These are phyloP conservation scores for Vulpes lagopus DNA, from an alignment of 2,113 vertebrate genomes.

Conservation along the genomic window DNA sequence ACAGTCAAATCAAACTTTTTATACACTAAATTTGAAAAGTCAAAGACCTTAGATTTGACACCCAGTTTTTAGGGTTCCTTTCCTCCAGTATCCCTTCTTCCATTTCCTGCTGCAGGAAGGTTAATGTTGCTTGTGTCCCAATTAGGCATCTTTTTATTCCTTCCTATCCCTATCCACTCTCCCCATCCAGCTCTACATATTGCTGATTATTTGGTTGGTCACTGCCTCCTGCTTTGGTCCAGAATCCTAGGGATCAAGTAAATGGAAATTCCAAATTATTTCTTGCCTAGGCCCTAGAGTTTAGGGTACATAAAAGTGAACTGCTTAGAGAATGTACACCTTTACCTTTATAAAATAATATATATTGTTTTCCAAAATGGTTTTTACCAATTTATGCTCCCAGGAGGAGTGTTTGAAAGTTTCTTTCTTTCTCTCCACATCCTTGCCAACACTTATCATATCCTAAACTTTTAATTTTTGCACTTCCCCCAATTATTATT, in stretches of 20 bases:
- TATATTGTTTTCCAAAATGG: constrained; percentile 42
- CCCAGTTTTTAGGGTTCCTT: background rate
- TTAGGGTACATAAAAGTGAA: background rate
- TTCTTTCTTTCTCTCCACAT: constrained; percentile 19
- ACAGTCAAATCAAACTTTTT: constrained; percentile 50
- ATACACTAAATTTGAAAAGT: constrained; percentile 18
- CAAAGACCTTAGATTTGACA: constrained; percentile 31
- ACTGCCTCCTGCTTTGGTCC: background rate
- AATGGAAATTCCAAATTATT: constrained; percentile 21
- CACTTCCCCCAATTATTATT: background rate
- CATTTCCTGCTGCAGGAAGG: background rate
- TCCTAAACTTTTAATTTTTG: constrained; percentile 40
- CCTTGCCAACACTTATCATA: constrained; percentile 14
- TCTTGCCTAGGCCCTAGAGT: background rate
- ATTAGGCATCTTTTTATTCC: background rate
- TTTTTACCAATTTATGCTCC: constrained; percentile 23
- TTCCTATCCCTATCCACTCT: background rate
- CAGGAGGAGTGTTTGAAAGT: background rate
- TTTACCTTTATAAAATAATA: constrained; percentile 54
- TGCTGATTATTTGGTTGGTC: background rate
- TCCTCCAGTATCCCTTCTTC: background rate
- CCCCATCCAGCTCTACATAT: background rate
- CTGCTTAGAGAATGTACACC: background rate
- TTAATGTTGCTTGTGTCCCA: background rate
- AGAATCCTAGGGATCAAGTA: constrained; percentile 10